phyloP scores from a whole-genome alignment of 2,113 vertebrate genomes.

The Benitochromis conjunctus region DNA sequence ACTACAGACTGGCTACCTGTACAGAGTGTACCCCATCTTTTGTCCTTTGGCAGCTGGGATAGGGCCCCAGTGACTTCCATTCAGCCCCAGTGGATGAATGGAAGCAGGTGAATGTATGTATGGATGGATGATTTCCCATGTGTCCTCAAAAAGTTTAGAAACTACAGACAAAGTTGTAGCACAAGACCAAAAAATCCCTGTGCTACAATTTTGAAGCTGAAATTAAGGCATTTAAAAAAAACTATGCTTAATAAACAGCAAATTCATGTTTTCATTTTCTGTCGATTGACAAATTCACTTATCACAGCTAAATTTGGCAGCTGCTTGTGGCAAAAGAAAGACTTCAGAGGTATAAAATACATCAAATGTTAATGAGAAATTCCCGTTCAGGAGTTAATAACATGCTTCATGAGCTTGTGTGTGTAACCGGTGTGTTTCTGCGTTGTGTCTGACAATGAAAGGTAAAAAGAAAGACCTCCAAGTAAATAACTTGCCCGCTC shows the following conservation, averaged over 20 bases:
- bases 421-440: neutral
- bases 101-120: fast-evolving
- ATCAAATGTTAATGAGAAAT: neutral
- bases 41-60: neutral
- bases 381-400: neutral
- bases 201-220: neutral
- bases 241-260: neutral
- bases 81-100: neutral
- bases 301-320: neutral
- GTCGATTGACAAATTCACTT: neutral
- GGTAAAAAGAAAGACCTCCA: neutral
- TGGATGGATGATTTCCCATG: neutral
- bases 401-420: neutral
- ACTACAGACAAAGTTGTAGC: neutral
- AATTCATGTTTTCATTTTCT: neutral
- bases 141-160: neutral
- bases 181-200: neutral
- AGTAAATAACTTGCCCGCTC: neutral
- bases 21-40: neutral
- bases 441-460: fast-evolving
- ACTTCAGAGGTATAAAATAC: neutral
- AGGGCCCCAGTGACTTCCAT: neutral
- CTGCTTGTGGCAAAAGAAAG: neutral
- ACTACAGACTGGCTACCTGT: neutral
- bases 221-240: neutral